Percentiles rank a stretch among this genome's conserved stretches.
These are phyloP conservation scores for Dexiosoma caninum DNA, from an alignment of 2,888 invertebrate genomes.

Conservation along the genomic window DNA sequence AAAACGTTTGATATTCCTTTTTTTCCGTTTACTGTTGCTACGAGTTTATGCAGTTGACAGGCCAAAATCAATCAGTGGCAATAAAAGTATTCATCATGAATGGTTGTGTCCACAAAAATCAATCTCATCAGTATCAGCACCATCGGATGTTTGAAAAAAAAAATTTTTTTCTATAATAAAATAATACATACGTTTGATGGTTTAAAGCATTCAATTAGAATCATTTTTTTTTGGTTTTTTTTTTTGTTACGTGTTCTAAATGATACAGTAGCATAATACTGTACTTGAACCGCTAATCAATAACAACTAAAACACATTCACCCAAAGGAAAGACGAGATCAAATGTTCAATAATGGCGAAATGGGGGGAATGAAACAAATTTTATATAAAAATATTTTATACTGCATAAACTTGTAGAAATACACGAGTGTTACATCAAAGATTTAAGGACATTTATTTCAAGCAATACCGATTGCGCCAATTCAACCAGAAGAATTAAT, in stretches of 20 bases:
- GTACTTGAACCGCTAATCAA: slow-evolving; percentile 54
- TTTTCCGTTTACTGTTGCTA: background rate
- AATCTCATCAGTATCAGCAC: slow-evolving; percentile 24
- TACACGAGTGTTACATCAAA: background rate
- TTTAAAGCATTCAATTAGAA: slow-evolving; percentile 69
- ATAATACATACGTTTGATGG: slow-evolving; percentile 54
- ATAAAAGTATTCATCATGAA: slow-evolving; percentile 6
- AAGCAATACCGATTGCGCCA: slow-evolving; percentile 24
- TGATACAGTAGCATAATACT: slow-evolving; percentile 39
- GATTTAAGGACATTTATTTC: slow-evolving; percentile 32
- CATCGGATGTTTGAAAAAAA: slow-evolving; percentile 23
- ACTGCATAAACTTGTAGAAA: background rate
- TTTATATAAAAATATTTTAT: background rate
- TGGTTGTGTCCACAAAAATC: slow-evolving; percentile 19
- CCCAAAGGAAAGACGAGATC: background rate
- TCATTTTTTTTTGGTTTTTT: no score
- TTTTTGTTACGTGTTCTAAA: slow-evolving; percentile 67
- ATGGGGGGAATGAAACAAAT: background rate
- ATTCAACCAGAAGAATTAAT: slow-evolving; percentile 42
- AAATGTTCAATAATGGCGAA: slow-evolving; percentile 10
- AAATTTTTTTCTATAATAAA: no score
- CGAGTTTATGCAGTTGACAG: slow-evolving; percentile 7
- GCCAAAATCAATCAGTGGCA: slow-evolving; percentile 13
- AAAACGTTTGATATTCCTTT: background rate
- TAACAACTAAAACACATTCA: slow-evolving; percentile 12